These are phyloP conservation scores for Lepidocolaptes lacrymiger DNA, from an alignment of 2,797 vertebrate genomes.

Conservation along the genomic window DNA sequence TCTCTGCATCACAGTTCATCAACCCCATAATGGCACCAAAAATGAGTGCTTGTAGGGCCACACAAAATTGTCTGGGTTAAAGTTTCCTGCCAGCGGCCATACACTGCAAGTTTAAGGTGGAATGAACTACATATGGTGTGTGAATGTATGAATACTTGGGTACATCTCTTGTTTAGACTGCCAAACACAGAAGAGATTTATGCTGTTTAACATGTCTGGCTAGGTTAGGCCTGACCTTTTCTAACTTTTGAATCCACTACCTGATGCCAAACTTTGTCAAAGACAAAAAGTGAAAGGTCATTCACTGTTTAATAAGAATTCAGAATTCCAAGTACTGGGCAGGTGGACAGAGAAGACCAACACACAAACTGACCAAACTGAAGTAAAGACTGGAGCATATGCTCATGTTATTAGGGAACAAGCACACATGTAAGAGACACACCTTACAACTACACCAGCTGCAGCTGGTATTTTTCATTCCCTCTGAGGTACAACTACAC, in stretches of 20 bases:
- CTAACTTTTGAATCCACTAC: neutral
- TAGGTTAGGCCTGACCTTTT: neutral
- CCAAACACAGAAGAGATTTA: neutral
- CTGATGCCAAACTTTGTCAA: neutral
- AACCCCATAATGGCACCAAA: neutral
- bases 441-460: neutral
- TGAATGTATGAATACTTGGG: neutral
- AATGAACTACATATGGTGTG: accelerated
- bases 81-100: neutral
- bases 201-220: neutral
- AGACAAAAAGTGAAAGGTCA: neutral
- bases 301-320: neutral
- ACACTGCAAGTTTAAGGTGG: neutral
- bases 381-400: neutral
- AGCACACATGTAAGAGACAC: neutral
- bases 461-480: neutral
- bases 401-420: neutral
- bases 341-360: neutral
- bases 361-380: neutral
- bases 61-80: neutral
- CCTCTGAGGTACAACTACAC: neutral
- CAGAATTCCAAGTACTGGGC: neutral
- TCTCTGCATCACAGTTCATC: neutral
- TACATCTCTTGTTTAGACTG: neutral
- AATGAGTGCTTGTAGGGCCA: neutral